Base-by-base conservation (phyloP, 2,888 invertebrate genomes). In the Trissoscelio sp. region DNA sequence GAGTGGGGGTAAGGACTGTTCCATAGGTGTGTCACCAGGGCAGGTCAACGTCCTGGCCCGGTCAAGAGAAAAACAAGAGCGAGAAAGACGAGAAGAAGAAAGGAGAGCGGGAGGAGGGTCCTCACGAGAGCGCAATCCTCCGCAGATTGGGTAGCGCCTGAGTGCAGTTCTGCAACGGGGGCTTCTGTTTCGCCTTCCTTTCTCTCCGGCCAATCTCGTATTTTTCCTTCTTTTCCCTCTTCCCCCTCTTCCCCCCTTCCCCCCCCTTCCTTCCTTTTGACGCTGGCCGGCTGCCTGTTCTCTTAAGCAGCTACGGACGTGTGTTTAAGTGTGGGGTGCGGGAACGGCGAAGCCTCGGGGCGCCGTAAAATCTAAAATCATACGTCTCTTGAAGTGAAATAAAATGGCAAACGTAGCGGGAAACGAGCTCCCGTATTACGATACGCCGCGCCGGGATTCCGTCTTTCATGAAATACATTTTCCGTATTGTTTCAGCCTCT, bases 1-100 rank as follows among this genome's bases (percentile, higher is more conserved):
- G n/a, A n/a, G n/a, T n/a, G n/a, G n/a, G n/a, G n/a, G 85, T 87
- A 87, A 88, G 88, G 87, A 88, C 86, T 86, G 83, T 83, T 83
- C 86, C 89, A 86, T 89, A 89, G 89, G 89, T 91, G 90, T 91
- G 87, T 91, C 91, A 91, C 91, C 91, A 90, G 91, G 91, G 91
- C 91, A 91, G 91, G 91, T 91, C 91, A 91, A 91, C 88, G 91
- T 89, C 91, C 91, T 90, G 87, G 85, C 86, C 85, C 86, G 84
- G 83, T 67, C 64, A 74, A 72, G 48, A 67, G 31, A 77, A 39
- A 57, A 66, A 66, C 44, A 37, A 44, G 48, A 18, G 74, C 73
- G 79, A 64, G 83, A 57, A 81, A 14, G 31, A 51, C 18, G 83
- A 51, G 82, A 75, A 74, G 79, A 77, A 66, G 83, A 57, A 82